Evolutionary conservation across 2,797 vertebrate genomes (phyloP).

Genomic region (Hylomyscus alleni): DNA sequence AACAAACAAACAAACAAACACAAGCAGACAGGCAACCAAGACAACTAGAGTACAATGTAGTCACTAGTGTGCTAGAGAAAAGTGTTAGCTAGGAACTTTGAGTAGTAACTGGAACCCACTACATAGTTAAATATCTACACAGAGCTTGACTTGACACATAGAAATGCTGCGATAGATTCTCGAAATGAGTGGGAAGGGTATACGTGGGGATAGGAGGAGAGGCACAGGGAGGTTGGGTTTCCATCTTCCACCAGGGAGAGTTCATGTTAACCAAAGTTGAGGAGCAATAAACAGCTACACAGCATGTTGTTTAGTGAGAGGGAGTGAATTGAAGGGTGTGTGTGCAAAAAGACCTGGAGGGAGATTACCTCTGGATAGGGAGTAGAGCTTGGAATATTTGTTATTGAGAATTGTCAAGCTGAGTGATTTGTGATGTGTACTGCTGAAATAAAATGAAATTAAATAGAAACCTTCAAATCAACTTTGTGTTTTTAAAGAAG

Average conservation of each 20-base stretch:
- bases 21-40: not conserved
- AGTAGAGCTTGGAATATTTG: not conserved
- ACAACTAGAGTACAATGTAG: not conserved
- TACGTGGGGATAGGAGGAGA: not conserved
- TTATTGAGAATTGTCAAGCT: slow-evolving; percentile 38
- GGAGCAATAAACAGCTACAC: not conserved
- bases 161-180: slow-evolving; percentile 17
- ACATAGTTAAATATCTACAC: slow-evolving; percentile 27
- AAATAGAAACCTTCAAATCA: slow-evolving; percentile 45
- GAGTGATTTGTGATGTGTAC: slow-evolving; percentile 35
- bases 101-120: not conserved
- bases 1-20: not conserved
- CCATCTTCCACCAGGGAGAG: slow-evolving; percentile 35
- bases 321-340: not conserved
- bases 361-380: not conserved
- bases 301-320: slow-evolving; percentile 11
- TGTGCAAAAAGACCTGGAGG: not conserved
- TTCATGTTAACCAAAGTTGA: slow-evolving; percentile 1
- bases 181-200: slow-evolving; percentile 14
- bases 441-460: slow-evolving; percentile 70
- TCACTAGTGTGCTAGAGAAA: slow-evolving; percentile 13
- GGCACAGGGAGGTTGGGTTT: not conserved
- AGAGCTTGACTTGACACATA: slow-evolving; percentile 1
- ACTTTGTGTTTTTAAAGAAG: slow-evolving; percentile 16
- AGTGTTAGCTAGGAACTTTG: not conserved